phyloP scores from a whole-genome alignment of 2,113 vertebrate species.

The Clinocottus analis region DNA sequence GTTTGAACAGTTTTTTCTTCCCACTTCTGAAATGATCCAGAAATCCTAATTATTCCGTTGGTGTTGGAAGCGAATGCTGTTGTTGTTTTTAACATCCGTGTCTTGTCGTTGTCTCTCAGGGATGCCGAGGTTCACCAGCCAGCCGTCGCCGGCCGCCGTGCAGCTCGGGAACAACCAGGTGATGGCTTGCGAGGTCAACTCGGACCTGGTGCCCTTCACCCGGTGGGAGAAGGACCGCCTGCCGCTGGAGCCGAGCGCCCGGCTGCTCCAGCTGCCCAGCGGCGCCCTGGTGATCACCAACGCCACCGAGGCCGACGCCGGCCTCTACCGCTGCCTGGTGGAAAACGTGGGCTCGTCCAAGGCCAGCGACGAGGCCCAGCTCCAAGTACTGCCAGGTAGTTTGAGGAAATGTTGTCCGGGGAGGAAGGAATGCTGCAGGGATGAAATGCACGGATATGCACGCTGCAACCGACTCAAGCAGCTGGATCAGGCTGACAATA shows the following conservation, averaged over 20 bases:
- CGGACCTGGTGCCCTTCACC: constrained; percentile 88
- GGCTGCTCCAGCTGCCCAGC: constrained; percentile 83
- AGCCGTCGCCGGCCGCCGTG: constrained; percentile 84
- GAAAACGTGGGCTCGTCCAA: constrained; percentile 88
- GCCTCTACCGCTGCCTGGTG: constrained; percentile 91
- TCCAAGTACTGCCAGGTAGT: constrained; percentile 89
- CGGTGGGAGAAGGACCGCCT: constrained; percentile 91
- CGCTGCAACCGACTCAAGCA: too few relatives aligned
- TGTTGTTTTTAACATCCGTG: not conserved
- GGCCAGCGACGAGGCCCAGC: constrained; percentile 91
- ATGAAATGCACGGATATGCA: too few relatives aligned
- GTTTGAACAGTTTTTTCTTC: not conserved
- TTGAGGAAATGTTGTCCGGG: not conserved
- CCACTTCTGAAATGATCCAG: not conserved
- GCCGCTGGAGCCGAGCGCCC: constrained; percentile 76
- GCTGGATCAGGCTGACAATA: too few relatives aligned
- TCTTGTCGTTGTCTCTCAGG: constrained; percentile 78
- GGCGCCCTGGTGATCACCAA: constrained; percentile 91
- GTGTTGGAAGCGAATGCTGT: constrained; percentile 2
- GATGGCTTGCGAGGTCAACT: constrained; percentile 89
- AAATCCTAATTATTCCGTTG: not conserved
- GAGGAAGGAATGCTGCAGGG: not conserved
- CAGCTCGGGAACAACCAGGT: constrained; percentile 84
- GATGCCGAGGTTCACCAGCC: constrained; percentile 90
- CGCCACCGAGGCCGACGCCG: constrained; percentile 85